These are phyloP conservation scores for Alloscopus bannaensis DNA, from an alignment of 2,888 invertebrate species.

Conservation along the genomic window DNA sequence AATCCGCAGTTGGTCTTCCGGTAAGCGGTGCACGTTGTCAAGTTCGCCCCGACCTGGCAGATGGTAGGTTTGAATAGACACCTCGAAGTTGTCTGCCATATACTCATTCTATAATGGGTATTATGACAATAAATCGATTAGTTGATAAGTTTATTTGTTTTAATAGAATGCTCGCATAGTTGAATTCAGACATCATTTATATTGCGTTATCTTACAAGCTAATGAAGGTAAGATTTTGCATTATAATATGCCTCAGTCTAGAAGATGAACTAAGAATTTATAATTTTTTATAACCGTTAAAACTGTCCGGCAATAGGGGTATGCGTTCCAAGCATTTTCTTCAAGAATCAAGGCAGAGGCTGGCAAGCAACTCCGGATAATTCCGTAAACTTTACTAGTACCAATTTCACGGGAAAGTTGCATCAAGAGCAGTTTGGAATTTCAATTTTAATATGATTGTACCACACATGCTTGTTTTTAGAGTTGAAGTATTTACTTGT, in stretches of 20 bases:
- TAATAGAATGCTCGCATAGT: too few relatives aligned
- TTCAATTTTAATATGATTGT: background rate
- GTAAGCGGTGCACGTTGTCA: constrained; percentile 93
- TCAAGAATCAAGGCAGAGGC: constrained; percentile 97
- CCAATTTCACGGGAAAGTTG: background rate
- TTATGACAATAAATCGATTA: background rate
- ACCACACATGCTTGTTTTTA: background rate
- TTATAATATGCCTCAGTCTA: too few relatives aligned
- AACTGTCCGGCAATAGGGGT: constrained; percentile 98
- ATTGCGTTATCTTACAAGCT: too few relatives aligned
- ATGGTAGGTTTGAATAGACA: constrained; percentile 97
- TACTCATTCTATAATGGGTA: constrained; percentile 84
- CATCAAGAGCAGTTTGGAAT: background rate
- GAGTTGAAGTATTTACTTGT: constrained; percentile 59
- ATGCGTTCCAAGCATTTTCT: constrained; percentile 99
- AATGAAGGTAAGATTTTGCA: too few relatives aligned
- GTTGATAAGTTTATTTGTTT: background rate
- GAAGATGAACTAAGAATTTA: too few relatives aligned
- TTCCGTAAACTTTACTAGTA: constrained; percentile 89
- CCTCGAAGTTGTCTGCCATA: constrained; percentile 85
- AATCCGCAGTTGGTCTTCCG: constrained; percentile 90
- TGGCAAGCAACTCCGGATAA: constrained; percentile 94
- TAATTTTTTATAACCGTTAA: constrained; percentile 87
- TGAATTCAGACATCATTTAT: too few relatives aligned
- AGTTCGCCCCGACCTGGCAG: constrained; percentile 89